Base-by-base conservation (phyloP, 2,113 vertebrate genomes). In the Labeo rohita region DNA sequence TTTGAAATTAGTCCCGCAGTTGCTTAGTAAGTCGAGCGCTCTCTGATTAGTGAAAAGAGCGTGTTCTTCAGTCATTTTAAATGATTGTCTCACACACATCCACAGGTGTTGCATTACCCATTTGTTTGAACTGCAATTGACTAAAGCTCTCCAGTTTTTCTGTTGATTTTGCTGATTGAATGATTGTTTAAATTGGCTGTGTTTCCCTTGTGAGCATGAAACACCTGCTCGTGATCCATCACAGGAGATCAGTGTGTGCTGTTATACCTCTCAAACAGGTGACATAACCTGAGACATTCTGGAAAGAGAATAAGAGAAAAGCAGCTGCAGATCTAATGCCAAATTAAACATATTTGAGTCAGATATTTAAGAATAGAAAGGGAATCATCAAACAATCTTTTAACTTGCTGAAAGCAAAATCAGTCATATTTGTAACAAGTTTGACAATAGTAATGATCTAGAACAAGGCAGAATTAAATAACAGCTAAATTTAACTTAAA, bases 101-200 rank as follows among this genome's bases (percentile, higher is more conserved):
- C 83, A 87, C 88, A 86, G 74, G 85, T 87, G 65, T 85, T 84
- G 84, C 56, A 68, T 86, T 87, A 59, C 72, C 61, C 59, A 49
- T 86, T 21, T 61, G 85, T 92, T 88, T 91, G 65, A 86, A 86
- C 89, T 90, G 84, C 85, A 39, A 80, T 80, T 87, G 85, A 88
- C 80, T 89, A 84, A 63, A 89, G 87, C 89, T 86, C 84, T 56
- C 84, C 72, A 13, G 73, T 74, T 87, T 91, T 86, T 88, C 88
- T 87, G 82, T 83, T 89, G 79, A 87, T 89, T 86, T 84, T 87
- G 80, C 87, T 90, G 90, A 87, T 91, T 90, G 77, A 85, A 85
- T 87, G 79, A 88, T 90, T 90, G 86, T 88, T 90, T 72, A 80
- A 88, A 80, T 73, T 83, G 68, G 56, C 54, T 82, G 52, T 47